phyloP scores from a whole-genome alignment of 1,140 invertebrate species.

The Capitella teleta region DNA sequence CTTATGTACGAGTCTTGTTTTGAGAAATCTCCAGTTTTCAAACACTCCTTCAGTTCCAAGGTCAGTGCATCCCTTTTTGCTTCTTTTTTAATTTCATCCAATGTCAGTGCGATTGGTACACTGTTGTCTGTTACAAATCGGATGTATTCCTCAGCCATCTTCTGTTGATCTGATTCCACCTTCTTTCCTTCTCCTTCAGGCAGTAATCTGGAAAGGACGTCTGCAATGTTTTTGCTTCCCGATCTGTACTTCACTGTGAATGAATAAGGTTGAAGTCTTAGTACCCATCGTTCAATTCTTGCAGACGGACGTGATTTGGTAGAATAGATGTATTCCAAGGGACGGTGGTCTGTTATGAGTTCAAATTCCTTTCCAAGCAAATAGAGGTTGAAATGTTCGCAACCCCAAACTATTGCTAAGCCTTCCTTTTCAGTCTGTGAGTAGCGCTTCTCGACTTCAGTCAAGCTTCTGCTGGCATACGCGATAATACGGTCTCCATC shows the following conservation, averaged over 20 bases:
- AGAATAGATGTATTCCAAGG: slow-evolving; percentile 18
- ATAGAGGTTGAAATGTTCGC: slow-evolving; percentile 40
- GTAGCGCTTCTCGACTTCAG: slow-evolving; percentile 24
- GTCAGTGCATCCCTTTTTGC: too few relatives aligned
- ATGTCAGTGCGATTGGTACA: too few relatives aligned
- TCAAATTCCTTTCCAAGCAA: slow-evolving; percentile 31
- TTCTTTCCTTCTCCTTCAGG: too few relatives aligned
- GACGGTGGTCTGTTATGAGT: slow-evolving; percentile 36
- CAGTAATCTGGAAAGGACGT: slow-evolving; percentile 2
- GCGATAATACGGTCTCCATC: slow-evolving; percentile 9
- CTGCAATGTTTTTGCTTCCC: background rate
- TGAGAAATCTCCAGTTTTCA: too few relatives aligned
- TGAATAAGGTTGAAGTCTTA: background rate
- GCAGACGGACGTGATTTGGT: slow-evolving; percentile 5
- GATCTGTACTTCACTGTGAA: background rate
- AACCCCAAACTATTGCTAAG: slow-evolving; percentile 35
- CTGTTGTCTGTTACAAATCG: too few relatives aligned
- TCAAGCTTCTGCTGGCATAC: slow-evolving; percentile 16
- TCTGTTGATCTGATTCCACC: too few relatives aligned
- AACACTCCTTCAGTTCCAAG: too few relatives aligned
- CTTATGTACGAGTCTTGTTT: too few relatives aligned
- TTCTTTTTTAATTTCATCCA: too few relatives aligned
- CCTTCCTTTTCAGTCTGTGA: slow-evolving; percentile 40
- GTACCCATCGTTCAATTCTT: background rate
- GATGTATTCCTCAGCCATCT: too few relatives aligned